Percentiles rank a stretch among this genome's conserved stretches.
Evolutionary conservation across 2,797 vertebrate species (phyloP).

Genomic region (Netta rufina): DNA sequence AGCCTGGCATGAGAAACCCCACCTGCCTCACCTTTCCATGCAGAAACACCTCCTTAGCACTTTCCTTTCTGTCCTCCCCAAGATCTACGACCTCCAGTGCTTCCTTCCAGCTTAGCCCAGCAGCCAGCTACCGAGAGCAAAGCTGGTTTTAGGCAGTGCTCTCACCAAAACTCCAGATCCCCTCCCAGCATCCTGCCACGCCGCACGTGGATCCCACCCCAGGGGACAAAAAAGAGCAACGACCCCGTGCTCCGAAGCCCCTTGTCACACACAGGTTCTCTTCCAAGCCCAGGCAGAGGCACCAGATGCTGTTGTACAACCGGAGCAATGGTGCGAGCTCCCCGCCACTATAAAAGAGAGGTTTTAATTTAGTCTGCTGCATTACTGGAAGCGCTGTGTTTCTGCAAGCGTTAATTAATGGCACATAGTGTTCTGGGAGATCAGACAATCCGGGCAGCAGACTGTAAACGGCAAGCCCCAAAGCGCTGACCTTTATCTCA

Average conservation of each 20-base stretch:
- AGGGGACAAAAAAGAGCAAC: neutral
- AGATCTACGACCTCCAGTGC: neutral
- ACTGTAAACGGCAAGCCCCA: neutral
- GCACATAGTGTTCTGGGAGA: neutral
- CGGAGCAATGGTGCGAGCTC: neutral
- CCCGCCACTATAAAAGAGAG: neutral
- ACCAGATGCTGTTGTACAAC: neutral
- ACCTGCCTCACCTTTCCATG: neutral
- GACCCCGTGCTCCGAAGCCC: neutral
- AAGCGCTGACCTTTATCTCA: neutral
- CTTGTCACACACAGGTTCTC: fast-evolving
- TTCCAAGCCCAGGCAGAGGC: neutral
- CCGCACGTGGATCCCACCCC: neutral
- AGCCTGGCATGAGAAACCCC: neutral
- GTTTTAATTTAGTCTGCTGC: conserved; percentile 1
- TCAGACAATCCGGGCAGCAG: neutral
- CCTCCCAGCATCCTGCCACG: fast-evolving
- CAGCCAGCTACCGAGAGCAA: neutral
- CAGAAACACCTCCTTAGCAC: neutral
- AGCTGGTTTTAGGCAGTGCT: fast-evolving
- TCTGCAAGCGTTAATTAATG: neutral
- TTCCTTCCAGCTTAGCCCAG: neutral
- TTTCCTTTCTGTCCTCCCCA: neutral
- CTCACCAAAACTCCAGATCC: neutral
- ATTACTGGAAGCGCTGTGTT: neutral